Percentiles rank a stretch among this genome's conserved stretches.
These are phyloP conservation scores for Rhadinocentrus ornatus DNA, from an alignment of 2,797 vertebrate genomes.

Conservation along the genomic window DNA sequence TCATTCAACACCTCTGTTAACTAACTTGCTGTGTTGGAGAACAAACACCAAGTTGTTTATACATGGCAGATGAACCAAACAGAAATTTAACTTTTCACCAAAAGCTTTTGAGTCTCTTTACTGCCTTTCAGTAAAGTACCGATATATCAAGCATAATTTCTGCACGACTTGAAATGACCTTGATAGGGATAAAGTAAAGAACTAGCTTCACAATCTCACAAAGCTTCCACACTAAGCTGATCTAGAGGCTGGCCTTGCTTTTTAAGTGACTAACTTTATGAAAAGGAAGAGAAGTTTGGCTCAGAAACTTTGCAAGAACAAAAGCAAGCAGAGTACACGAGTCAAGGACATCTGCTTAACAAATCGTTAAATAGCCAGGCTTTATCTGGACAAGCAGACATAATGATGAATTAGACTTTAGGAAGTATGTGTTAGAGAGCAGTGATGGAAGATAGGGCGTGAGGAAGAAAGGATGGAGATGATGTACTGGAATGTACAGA, in stretches of 20 bases:
- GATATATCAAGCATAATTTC: slow-evolving; percentile 41
- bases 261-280: slow-evolving; percentile 13
- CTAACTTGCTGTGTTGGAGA: slow-evolving; percentile 31
- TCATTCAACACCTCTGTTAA: slow-evolving; percentile 45
- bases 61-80: slow-evolving; percentile 44
- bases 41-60: slow-evolving; percentile 50
- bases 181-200: slow-evolving; percentile 8
- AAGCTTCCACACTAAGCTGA: slow-evolving; percentile 1
- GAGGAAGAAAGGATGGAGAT: slow-evolving; percentile 29
- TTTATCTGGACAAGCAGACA: slow-evolving; percentile 62
- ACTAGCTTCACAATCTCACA: slow-evolving; percentile 4
- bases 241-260: slow-evolving; percentile 24
- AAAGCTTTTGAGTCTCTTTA: slow-evolving; percentile 30
- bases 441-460: slow-evolving; percentile 42
- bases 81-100: slow-evolving; percentile 9
- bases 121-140: slow-evolving; percentile 18
- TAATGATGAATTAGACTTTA: slow-evolving; percentile 63
- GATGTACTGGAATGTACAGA: slow-evolving; percentile 26
- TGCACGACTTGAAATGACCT: slow-evolving; percentile 30
- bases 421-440: slow-evolving; percentile 23
- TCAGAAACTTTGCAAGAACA: slow-evolving; percentile 35
- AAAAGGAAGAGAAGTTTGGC: slow-evolving; percentile 22
- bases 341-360: slow-evolving; percentile 62
- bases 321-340: slow-evolving; percentile 5
- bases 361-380: slow-evolving; percentile 46